phyloP scores from a whole-genome alignment of 2,113 vertebrate genomes.

The Periophthalmodon schlosseri region DNA sequence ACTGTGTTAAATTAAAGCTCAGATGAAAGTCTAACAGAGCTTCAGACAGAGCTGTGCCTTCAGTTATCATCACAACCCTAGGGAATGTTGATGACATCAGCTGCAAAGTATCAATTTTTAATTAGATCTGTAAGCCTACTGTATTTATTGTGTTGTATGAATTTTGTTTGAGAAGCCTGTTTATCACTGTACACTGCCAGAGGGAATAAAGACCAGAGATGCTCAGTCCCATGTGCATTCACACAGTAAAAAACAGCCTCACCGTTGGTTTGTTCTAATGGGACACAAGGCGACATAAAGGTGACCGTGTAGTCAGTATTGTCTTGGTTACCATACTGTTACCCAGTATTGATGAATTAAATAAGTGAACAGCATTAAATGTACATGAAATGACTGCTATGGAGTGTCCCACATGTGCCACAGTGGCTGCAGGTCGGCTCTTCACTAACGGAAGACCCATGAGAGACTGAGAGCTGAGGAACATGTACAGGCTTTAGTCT shows the following conservation, averaged over 20 bases:
- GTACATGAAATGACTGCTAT: constrained; percentile 4
- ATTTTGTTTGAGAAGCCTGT: not conserved
- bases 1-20: too few relatives aligned
- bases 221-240: not conserved
- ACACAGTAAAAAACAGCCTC: not conserved
- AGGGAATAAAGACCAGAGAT: not conserved
- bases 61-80: too few relatives aligned
- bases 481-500: constrained; percentile 69
- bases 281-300: not conserved
- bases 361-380: not conserved
- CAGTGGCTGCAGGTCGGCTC: constrained; percentile 18
- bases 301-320: not conserved
- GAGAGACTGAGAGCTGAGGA: constrained; percentile 47
- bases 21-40: too few relatives aligned
- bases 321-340: not conserved
- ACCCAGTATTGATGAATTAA: not conserved
- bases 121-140: not conserved
- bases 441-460: constrained; percentile 39
- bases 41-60: too few relatives aligned
- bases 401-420: not conserved
- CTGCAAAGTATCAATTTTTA: not conserved
- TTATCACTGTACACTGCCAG: not conserved
- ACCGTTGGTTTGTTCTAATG: not conserved
- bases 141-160: not conserved
- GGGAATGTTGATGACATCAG: too few relatives aligned